Conservation (phyloP, 2,797 vertebrate genomes). For the Nothura maculosa region DNA sequence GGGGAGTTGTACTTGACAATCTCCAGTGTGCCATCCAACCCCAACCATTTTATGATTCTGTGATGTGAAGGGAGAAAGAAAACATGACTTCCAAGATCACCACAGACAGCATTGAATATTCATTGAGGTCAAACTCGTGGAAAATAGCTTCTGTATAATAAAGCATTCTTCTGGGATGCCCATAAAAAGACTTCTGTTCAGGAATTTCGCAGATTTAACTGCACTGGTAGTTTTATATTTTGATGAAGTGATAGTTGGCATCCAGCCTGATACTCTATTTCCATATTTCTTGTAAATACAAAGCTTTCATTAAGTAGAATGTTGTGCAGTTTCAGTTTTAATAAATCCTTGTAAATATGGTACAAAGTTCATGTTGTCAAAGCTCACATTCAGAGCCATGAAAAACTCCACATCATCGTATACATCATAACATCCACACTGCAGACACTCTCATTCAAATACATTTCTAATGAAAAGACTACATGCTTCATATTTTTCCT, state of each 20-base stretch:
- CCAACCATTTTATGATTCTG: background rate
- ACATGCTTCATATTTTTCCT: background rate
- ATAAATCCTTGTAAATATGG: conserved; percentile 30
- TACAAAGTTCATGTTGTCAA: conserved; percentile 21
- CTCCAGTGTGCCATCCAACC: background rate
- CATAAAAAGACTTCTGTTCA: conserved; percentile 35
- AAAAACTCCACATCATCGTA: background rate
- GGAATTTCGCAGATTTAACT: conserved; percentile 33
- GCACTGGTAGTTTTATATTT: conserved; percentile 16
- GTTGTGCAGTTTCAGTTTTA: conserved; percentile 44
- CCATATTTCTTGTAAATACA: conserved; percentile 38
- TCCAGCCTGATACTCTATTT: conserved; percentile 30
- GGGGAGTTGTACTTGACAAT: background rate
- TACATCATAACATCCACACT: background rate
- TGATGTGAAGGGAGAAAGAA: background rate
- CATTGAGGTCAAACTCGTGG: background rate
- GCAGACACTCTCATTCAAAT: background rate
- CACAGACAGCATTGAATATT: background rate
- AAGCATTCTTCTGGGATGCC: conserved; percentile 26
- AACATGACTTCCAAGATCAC: background rate
- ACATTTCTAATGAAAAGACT: background rate
- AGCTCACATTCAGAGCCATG: conserved; percentile 3
- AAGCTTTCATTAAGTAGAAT: conserved; percentile 29
- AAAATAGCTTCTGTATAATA: conserved; percentile 18
- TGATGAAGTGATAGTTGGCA: conserved; percentile 46